Base-by-base conservation (phyloP, 1,140 invertebrate species). In the Ostrea edulis region DNA sequence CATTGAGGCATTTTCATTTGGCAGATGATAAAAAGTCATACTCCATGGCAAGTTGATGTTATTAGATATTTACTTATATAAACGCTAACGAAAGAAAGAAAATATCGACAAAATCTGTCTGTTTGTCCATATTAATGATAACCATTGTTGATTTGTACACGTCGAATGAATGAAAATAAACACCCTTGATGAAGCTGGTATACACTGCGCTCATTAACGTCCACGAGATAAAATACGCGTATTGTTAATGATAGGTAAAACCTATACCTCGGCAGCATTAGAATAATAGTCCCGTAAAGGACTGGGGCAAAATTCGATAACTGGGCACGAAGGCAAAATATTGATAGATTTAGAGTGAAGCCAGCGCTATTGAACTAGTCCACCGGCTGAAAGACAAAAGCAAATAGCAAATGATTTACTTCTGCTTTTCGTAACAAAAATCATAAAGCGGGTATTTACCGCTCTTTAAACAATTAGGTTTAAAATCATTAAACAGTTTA, bases 51-150 rank as follows among this genome's bases (percentile, higher is more conserved):
- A 77, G 68, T 77, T 77, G 29, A 77, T 77, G 25, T 77, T 77
- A 77, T 77, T 77, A 77, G 68, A 35, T 77, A 77, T 77, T 77
- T 77, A 77, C 68, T 77, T 77, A 77, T 77, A 77, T 77, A 77
- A 77, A 77, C 68, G 68, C 68, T 77, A 77, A 77, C 68, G 68
- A 77, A 77, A 77, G 68, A 77, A 77, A 77, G 68, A 77, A 68
- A 77, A 77, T 77, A 77, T 77, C 68, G 68, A 77, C 68, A 29
- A 25, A 77, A 29, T 29, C 29, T 77, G 68, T 29, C 68, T 77
- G 68, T 77, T 77, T 77, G 68, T 77, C 68, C 68, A 77, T 29
- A 25, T 29, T 77, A 77, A 77, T 77, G 68, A 77, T 77, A 77
- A 77, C 68, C 68, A 77, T 77, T 77, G 68, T 77, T 77, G 68